Evolutionary conservation across 92 coral and sea anemone genomes (phyloP).

Genomic region (Parazoanthus swiftii): DNA sequence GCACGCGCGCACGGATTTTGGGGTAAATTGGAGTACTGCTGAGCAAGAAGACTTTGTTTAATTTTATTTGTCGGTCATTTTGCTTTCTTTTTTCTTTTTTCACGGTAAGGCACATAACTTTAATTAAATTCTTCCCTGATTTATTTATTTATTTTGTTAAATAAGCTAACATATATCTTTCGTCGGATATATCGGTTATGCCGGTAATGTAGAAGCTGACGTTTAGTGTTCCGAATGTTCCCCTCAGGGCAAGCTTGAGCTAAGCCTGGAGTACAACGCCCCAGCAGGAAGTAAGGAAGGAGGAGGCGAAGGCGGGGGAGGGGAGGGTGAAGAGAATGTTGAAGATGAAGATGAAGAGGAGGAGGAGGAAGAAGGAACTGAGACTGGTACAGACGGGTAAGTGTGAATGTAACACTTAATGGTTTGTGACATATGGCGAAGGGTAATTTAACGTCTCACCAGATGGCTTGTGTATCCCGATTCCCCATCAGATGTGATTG

Average conservation of each 20-base stretch:
- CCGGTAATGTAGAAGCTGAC: background rate
- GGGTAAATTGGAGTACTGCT: too few species aligned
- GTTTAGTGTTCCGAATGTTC: background rate
- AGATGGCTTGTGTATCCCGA: background rate
- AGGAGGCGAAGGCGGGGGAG: conserved; percentile 4
- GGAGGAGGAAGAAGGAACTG: conserved; percentile 4
- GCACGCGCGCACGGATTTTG: too few species aligned
- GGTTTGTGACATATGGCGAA: background rate
- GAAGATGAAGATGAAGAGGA: conserved; percentile 11
- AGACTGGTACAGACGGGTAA: conserved; percentile 17
- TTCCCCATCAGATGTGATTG: background rate
- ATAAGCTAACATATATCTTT: background rate
- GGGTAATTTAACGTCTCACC: too few species aligned
- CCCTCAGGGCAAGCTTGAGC: conserved; percentile 24
- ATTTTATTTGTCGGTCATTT: too few species aligned
- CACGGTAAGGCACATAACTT: too few species aligned
- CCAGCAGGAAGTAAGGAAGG: conserved; percentile 17
- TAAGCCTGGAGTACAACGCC: conserved; percentile 21
- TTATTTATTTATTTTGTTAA: too few species aligned
- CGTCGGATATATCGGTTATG: too few species aligned
- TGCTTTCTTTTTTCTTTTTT: too few species aligned
- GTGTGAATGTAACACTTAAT: background rate
- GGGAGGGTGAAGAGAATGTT: background rate
- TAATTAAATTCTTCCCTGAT: too few species aligned
- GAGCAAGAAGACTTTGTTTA: too few species aligned